Evolutionary conservation across 2,797 vertebrate genomes (phyloP).

Genomic region (Monodelphis domestica): DNA sequence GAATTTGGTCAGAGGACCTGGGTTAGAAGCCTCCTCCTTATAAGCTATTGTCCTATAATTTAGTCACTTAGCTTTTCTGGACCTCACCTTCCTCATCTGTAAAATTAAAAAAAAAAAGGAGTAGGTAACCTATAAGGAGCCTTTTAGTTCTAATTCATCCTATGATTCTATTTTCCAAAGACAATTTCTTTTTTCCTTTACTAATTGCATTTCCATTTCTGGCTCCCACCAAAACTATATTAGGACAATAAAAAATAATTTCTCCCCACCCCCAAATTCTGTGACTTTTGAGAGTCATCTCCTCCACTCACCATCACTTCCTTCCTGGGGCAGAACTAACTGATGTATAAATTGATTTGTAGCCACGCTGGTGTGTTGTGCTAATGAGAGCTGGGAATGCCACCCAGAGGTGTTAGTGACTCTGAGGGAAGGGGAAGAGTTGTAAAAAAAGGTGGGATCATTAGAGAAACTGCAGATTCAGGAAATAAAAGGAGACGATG

Average conservation of each 20-base stretch:
- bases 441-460: not conserved
- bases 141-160: not conserved
- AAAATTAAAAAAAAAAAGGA: too few species aligned
- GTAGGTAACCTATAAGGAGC: not conserved
- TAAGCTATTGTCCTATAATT: not conserved
- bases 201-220: not conserved
- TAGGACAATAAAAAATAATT: not conserved
- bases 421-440: not conserved
- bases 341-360: not conserved
- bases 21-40: not conserved
- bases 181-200: not conserved
- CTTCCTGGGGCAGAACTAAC: not conserved
- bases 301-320: not conserved
- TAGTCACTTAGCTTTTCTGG: not conserved
- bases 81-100: not conserved
- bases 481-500: not conserved
- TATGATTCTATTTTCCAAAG: not conserved
- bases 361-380: not conserved
- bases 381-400: slow-evolving; percentile 1
- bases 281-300: not conserved
- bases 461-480: not conserved
- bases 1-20: not conserved
- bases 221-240: not conserved
- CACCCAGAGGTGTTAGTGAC: not conserved
- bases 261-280: not conserved